A percentile compares a stretch with the other conserved stretches of the same genome.
These are phyloP conservation scores for Euclidia mi DNA, from an alignment of 2,888 invertebrate species.

Conservation along the genomic window DNA sequence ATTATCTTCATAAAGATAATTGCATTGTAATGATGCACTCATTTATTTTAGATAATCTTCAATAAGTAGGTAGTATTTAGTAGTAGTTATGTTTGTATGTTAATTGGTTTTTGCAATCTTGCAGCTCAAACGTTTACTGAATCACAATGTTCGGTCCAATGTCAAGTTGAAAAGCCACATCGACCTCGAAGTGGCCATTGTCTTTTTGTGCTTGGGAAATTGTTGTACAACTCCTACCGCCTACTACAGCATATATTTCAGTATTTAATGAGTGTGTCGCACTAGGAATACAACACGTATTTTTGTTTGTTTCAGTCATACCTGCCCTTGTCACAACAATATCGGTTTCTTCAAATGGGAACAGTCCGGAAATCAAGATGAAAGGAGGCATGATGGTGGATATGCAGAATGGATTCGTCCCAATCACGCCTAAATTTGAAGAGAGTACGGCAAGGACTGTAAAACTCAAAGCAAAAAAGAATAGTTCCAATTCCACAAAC, in stretches of 20 bases:
- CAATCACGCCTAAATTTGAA: slow-evolving; percentile 61
- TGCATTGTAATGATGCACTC: not conserved
- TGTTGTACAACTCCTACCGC: slow-evolving; percentile 33
- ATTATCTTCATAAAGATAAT: slow-evolving; percentile 1
- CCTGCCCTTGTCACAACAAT: slow-evolving; percentile 76
- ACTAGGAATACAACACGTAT: slow-evolving; percentile 18
- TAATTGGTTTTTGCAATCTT: slow-evolving; percentile 22
- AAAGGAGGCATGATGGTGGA: slow-evolving; percentile 78
- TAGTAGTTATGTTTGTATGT: not conserved
- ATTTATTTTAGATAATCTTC: no score
- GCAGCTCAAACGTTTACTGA: slow-evolving; percentile 19
- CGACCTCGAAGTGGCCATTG: slow-evolving; percentile 63
- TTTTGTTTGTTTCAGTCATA: slow-evolving; percentile 80
- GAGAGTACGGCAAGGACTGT: slow-evolving; percentile 56
- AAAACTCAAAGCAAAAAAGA: slow-evolving; percentile 60
- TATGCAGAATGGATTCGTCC: slow-evolving; percentile 72
- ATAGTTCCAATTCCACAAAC: slow-evolving; percentile 69
- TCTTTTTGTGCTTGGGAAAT: slow-evolving; percentile 62
- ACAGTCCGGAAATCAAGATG: slow-evolving; percentile 86
- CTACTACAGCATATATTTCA: slow-evolving; percentile 18
- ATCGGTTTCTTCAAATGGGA: slow-evolving; percentile 86
- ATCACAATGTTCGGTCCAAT: slow-evolving; percentile 59
- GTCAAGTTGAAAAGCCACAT: slow-evolving; percentile 65
- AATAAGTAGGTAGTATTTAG: no score
- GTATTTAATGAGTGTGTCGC: slow-evolving; percentile 34